Percentiles rank a stretch among this genome's conserved stretches.
These are phyloP conservation scores for Apaloderma vittatum DNA, from an alignment of 2,113 vertebrate genomes.

Conservation along the genomic window DNA sequence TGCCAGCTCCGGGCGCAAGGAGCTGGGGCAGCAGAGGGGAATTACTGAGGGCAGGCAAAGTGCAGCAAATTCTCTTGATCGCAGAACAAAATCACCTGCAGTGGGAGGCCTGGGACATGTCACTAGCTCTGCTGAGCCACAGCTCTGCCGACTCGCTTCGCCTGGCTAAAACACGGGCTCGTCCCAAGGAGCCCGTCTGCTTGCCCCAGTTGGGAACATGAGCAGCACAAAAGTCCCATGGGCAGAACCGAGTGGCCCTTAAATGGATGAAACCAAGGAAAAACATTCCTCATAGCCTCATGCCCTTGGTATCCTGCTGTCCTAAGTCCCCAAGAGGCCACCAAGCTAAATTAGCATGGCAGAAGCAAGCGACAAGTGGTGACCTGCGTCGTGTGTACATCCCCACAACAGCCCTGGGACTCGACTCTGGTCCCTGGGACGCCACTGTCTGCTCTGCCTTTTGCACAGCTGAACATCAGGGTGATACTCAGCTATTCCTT, in stretches of 20 bases:
- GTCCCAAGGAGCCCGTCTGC: background rate
- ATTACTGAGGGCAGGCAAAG: fast-evolving
- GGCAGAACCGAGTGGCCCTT: background rate
- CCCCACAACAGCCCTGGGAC: background rate
- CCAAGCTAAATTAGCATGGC: background rate
- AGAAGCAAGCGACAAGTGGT: background rate
- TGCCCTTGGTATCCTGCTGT: background rate
- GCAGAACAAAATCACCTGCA: background rate
- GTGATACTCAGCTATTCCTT: background rate
- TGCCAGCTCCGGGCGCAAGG: fast-evolving
- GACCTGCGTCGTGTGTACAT: fast-evolving
- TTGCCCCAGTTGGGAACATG: fast-evolving
- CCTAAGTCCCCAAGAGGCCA: background rate
- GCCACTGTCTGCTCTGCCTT: background rate
- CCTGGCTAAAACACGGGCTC: fast-evolving
- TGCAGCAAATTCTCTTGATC: background rate
- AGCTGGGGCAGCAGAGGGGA: background rate
- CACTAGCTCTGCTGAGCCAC: background rate
- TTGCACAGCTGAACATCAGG: background rate
- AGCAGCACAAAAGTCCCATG: background rate
- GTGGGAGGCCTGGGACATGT: background rate
- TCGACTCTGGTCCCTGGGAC: background rate
- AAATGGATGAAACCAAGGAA: background rate
- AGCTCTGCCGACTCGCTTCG: background rate
- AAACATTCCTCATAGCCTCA: background rate